Conservation (phyloP, 2,797 vertebrate genomes). For the Denticeps clupeoides region DNA sequence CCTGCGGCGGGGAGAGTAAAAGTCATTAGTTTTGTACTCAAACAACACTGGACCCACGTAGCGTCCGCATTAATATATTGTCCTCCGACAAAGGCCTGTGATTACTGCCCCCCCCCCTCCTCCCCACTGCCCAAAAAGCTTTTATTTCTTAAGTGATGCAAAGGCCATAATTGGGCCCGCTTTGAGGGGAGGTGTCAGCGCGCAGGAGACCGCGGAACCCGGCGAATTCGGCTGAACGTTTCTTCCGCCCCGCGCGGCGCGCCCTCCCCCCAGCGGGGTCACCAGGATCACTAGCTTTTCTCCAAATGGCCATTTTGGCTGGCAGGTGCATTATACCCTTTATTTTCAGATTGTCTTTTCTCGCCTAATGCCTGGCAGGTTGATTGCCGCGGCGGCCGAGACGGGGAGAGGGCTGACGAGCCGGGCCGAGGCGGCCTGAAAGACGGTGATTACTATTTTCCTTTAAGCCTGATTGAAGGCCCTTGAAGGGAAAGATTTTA, state of each 20-base stretch:
- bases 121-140: slow-evolving; percentile 64
- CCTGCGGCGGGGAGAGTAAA: slow-evolving; percentile 52
- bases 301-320: slow-evolving; percentile 99
- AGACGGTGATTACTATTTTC: slow-evolving; percentile 99
- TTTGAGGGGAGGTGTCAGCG: slow-evolving; percentile 97
- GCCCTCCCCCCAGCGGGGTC: slow-evolving; percentile 83
- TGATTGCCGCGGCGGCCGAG: slow-evolving; percentile 99
- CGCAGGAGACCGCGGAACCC: slow-evolving; percentile 93
- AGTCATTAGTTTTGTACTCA: slow-evolving; percentile 54
- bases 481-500: slow-evolving; percentile 99
- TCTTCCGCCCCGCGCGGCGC: slow-evolving; percentile 54
- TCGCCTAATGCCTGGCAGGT: slow-evolving; percentile 99
- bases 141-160: slow-evolving; percentile 97
- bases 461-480: slow-evolving; percentile 99
- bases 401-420: slow-evolving; percentile 94
- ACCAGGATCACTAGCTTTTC: slow-evolving; percentile 99
- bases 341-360: slow-evolving; percentile 99
- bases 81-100: slow-evolving; percentile 70
- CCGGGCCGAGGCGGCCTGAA: slow-evolving; percentile 88
- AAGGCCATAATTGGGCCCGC: slow-evolving; percentile 98
- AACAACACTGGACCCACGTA: slow-evolving; percentile 52
- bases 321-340: slow-evolving; percentile 99
- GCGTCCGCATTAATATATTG: slow-evolving; percentile 74
- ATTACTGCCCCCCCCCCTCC: slow-evolving; percentile 61
- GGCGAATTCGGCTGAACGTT: slow-evolving; percentile 96